Base-by-base conservation (phyloP, 2,113 vertebrate genomes). In the Circaetus cinerascens region DNA sequence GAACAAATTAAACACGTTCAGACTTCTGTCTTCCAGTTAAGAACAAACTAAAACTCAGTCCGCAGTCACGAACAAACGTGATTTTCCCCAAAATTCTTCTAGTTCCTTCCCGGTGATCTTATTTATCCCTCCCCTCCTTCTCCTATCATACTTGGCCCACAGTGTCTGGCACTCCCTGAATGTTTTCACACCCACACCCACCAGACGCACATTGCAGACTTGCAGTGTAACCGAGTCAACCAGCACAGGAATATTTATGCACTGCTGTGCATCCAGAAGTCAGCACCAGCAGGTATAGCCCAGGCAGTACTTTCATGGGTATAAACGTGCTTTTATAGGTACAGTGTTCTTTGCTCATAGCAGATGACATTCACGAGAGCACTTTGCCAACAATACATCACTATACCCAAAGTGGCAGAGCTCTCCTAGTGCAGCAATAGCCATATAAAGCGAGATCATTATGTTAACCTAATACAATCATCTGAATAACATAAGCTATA, bases 1-100 rank as follows among this genome's bases (percentile, higher is more conserved):
- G 4, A 16, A 45, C 0, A 6, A 1, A 3, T 15, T 13, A 16
- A 32, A 68, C 22, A 1, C 3, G 0, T 8, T 3, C 26, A 3
- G n/a, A 7, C 15, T 22, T 36, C 9, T 9, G 0, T 46, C 30
- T 48, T 29, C 30, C 4, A 8, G 30, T 7, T 21, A 25, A 62
- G 71, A 90, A 20, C 36, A 12, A 32, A 32, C 40, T 22, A 8
- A 87, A 64, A 93, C 20, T 8, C 32, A 22, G 34, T 15, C 53
- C 46, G 17, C 2, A 0, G 5, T 21, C 62, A 38, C 2, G 4
- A 57, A 48, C 40, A 38, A 79, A 27, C 2, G 25, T 6, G 17
- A 34, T 32, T 77, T 73, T 0, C n/a, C 45, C 5, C 11, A 4
- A 4, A 15, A 59, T 13, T 36, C 30, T 13, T 67, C 43, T n/a